Percentiles rank a stretch among this genome's conserved stretches.
Conservation (phyloP, 2,888 invertebrate species). For the Rhingia campestris region DNA sequence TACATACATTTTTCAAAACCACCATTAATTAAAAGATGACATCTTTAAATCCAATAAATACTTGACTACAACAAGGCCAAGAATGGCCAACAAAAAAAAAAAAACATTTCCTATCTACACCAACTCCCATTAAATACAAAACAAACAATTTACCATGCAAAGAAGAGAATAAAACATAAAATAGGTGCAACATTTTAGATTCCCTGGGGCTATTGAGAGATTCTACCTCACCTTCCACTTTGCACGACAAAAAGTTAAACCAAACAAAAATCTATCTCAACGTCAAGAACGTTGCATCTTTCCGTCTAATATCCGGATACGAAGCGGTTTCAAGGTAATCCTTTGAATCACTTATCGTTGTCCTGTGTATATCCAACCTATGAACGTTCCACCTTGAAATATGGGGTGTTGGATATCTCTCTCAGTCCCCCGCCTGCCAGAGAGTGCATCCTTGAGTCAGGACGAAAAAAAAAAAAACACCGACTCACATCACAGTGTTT, state of each 20-base stretch:
- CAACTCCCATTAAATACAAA: background rate
- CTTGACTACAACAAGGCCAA: background rate
- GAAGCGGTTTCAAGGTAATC: constrained; percentile 67
- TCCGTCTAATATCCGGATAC: constrained; percentile 59
- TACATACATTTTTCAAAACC: too few species aligned
- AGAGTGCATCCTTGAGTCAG: constrained; percentile 58
- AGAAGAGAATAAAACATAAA: constrained; percentile 18
- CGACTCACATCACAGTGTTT: constrained; percentile 52
- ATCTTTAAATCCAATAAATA: background rate
- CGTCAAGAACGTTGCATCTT: constrained; percentile 41
- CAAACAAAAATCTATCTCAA: constrained; percentile 16
- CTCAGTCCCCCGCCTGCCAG: constrained; percentile 26
- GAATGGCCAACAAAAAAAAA: constrained; percentile 3
- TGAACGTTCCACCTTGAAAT: constrained; percentile 58
- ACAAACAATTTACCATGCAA: constrained; percentile 40
- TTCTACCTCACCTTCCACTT: constrained; percentile 13
- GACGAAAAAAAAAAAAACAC: constrained; percentile 4
- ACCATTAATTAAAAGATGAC: too few species aligned
- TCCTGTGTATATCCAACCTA: constrained; percentile 51
- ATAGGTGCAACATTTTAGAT: background rate
- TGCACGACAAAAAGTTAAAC: background rate
- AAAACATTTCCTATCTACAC: constrained; percentile 2
- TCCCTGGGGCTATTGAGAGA: background rate
- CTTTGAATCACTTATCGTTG: constrained; percentile 63
- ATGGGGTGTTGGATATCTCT: constrained; percentile 23